These are phyloP conservation scores for Emmelina monodactyla DNA, from an alignment of 2,888 invertebrate genomes.

Conservation along the genomic window DNA sequence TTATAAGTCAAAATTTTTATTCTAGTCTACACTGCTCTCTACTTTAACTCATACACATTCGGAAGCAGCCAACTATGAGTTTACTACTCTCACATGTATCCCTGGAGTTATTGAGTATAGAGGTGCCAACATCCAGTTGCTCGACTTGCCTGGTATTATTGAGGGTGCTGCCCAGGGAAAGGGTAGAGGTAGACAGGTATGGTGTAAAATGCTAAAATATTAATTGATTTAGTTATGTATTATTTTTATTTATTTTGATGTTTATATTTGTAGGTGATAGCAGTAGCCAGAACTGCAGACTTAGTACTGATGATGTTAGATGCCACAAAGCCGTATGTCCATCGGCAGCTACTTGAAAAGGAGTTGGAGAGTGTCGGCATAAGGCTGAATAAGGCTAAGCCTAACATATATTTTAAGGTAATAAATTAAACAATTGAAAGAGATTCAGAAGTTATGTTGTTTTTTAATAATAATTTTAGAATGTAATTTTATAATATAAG, in stretches of 20 bases:
- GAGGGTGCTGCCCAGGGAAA: constrained; percentile 97
- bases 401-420: constrained; percentile 98
- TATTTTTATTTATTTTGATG: constrained; percentile 2
- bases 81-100: constrained; percentile 98
- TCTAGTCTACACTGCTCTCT: constrained; percentile 91
- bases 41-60: constrained; percentile 96
- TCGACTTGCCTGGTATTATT: constrained; percentile 99
- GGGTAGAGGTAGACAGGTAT: constrained; percentile 85
- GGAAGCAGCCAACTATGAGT: constrained; percentile 97
- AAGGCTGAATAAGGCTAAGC: constrained; percentile 91
- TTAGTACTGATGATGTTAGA: constrained; percentile 99
- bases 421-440: too few species aligned
- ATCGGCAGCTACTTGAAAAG: constrained; percentile 87
- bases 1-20: constrained; percentile 11
- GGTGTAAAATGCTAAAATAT: too few species aligned
- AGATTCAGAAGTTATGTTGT: too few species aligned
- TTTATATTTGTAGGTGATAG: constrained; percentile 81
- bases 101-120: constrained; percentile 99
- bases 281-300: constrained; percentile 98
- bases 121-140: constrained; percentile 97
- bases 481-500: too few species aligned
- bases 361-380: constrained; percentile 99
- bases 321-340: constrained; percentile 97
- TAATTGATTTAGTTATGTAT: too few species aligned
- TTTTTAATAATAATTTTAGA: too few species aligned